Evolutionary conservation across 2,888 invertebrate genomes (phyloP).

Genomic region (Lithophane semibrunnea): DNA sequence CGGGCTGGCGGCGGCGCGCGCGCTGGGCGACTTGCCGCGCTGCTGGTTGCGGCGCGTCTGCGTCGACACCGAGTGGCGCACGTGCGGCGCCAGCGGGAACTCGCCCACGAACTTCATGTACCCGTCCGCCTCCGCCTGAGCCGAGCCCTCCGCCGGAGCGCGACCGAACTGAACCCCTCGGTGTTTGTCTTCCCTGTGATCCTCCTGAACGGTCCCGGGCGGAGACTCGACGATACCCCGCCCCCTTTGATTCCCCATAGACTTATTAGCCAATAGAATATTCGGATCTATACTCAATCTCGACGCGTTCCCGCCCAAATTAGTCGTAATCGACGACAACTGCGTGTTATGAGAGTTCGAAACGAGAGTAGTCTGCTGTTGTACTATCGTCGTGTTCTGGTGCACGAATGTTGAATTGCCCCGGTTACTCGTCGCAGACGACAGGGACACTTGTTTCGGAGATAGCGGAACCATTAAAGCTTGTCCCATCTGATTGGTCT

Average conservation of each 20-base stretch:
- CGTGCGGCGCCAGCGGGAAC: constrained; percentile 68
- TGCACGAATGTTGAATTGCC: constrained; percentile 94
- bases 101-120: constrained; percentile 76
- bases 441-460: constrained; percentile 90
- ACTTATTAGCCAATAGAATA: constrained; percentile 85
- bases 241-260: constrained; percentile 69
- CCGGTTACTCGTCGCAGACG: constrained; percentile 89
- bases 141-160: constrained; percentile 61
- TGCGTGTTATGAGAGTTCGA: constrained; percentile 91
- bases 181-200: constrained; percentile 64
- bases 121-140: constrained; percentile 67
- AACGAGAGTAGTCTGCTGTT: constrained; percentile 95
- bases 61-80: constrained; percentile 93
- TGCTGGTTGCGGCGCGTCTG: constrained; percentile 90
- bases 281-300: constrained; percentile 91
- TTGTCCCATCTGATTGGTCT: constrained; percentile 93
- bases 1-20: constrained; percentile 85
- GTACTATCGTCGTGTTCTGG: constrained; percentile 96
- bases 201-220: constrained; percentile 47
- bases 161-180: constrained; percentile 31
- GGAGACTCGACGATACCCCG: constrained; percentile 73
- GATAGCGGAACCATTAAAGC: constrained; percentile 93
- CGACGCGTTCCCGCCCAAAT: constrained; percentile 78
- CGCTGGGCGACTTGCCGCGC: constrained; percentile 76
- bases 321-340: constrained; percentile 75